Conservation (phyloP, 2,888 invertebrate species). For the Drosophila koepferae region DNA sequence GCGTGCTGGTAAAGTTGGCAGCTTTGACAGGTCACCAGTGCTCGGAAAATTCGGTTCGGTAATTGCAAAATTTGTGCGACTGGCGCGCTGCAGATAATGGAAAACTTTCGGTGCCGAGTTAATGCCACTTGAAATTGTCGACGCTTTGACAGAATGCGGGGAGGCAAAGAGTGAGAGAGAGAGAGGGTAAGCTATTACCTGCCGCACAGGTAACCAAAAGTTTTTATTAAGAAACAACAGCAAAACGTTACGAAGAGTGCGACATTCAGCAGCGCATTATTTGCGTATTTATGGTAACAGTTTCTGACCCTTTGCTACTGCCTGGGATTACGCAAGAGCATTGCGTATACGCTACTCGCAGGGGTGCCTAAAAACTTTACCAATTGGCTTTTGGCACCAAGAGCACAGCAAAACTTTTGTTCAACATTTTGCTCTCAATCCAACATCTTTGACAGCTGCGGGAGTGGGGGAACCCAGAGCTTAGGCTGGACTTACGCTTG, state of each 20-base stretch:
- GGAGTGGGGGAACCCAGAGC: neutral
- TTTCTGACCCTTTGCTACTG: constrained; percentile 59
- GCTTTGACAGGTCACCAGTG: constrained; percentile 55
- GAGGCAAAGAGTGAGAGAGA: no score
- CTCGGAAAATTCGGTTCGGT: constrained; percentile 54
- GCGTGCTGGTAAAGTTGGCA: constrained; percentile 47
- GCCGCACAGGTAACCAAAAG: constrained; percentile 45
- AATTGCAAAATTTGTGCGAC: constrained; percentile 77
- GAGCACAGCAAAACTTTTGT: constrained; percentile 56
- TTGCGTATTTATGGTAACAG: constrained; percentile 73
- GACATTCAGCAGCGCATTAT: constrained; percentile 68
- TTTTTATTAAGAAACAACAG: constrained; percentile 66
- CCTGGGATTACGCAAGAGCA: constrained; percentile 1
- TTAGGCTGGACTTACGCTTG: constrained; percentile 48
- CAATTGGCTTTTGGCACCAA: constrained; percentile 59
- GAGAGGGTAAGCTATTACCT: neutral
- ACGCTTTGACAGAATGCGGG: constrained; percentile 14
- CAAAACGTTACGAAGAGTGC: constrained; percentile 36
- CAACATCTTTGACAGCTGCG: constrained; percentile 22
- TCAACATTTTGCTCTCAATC: constrained; percentile 11
- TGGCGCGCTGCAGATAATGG: constrained; percentile 73
- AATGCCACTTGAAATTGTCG: constrained; percentile 67
- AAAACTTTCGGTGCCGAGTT: constrained; percentile 67
- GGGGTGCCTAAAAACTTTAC: constrained; percentile 43
- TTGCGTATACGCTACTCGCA: constrained; percentile 33